These are phyloP conservation scores for Ametastegia equiseti DNA, from an alignment of 2,888 invertebrate genomes.

Conservation along the genomic window DNA sequence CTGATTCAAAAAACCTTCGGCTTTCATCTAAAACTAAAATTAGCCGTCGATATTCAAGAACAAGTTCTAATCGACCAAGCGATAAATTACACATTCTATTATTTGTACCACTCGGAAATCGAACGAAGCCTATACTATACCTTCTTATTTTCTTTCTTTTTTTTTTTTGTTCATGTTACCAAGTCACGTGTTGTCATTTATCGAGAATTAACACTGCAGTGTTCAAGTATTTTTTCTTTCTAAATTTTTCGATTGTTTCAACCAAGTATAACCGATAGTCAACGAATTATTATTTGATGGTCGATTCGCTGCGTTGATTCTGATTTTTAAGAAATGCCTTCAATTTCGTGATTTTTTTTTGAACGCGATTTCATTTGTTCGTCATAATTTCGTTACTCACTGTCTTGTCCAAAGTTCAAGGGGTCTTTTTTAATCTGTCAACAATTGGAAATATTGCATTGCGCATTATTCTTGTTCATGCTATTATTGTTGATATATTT, in stretches of 20 bases:
- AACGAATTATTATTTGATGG: not conserved
- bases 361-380: not conserved
- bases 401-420: not conserved
- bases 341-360: not conserved
- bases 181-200: not conserved
- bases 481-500: not conserved
- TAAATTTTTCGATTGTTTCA: not conserved
- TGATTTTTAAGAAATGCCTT: not conserved
- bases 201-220: not conserved
- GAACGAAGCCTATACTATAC: not conserved
- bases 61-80: slow-evolving; percentile 4
- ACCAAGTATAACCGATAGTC: no score
- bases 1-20: not conserved
- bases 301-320: no score
- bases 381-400: slow-evolving; percentile 5
- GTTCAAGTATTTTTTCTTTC: not conserved
- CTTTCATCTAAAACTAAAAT: not conserved
- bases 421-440: no score
- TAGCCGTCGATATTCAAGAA: slow-evolving; percentile 25
- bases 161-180: not conserved
- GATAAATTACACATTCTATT: not conserved
- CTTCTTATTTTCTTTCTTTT: not conserved
- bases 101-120: not conserved
- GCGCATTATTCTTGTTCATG: not conserved
- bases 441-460: not conserved